phyloP scores from a whole-genome alignment of 1,140 invertebrate genomes.

The Trichonephila inaurata region DNA sequence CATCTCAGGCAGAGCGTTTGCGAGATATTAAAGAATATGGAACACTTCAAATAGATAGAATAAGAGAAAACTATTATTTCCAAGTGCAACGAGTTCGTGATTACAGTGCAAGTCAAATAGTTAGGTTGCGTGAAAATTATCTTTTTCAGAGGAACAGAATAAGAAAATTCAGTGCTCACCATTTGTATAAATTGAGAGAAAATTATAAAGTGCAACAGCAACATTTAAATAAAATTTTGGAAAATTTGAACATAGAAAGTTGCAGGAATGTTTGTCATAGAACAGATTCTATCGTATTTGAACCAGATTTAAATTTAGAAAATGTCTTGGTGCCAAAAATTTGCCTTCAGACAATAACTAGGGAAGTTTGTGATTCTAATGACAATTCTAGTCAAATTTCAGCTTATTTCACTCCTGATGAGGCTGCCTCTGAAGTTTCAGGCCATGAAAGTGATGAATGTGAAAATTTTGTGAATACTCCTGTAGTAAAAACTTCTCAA shows the following conservation, averaged over 20 bases:
- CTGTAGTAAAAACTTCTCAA: background rate
- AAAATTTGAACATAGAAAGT: constrained; percentile 96
- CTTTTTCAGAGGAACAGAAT: constrained; percentile 96
- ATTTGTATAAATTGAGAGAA: constrained; percentile 92
- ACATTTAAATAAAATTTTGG: constrained; percentile 95
- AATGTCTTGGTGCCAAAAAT: constrained; percentile 70
- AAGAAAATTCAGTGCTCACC: constrained; percentile 95
- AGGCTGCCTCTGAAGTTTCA: constrained; percentile 66
- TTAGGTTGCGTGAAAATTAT: constrained; percentile 96
- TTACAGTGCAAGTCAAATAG: constrained; percentile 93
- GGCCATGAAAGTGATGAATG: constrained; percentile 69
- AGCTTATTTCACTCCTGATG: constrained; percentile 77
- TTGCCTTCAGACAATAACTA: constrained; percentile 57
- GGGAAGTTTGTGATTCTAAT: constrained; percentile 65
- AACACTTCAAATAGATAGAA: constrained; percentile 88
- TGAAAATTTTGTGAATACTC: constrained; percentile 22
- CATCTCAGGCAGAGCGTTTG: constrained; percentile 91
- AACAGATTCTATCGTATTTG: constrained; percentile 86
- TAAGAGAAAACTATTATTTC: constrained; percentile 90
- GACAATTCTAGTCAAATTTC: constrained; percentile 76
- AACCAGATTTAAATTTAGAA: constrained; percentile 84
- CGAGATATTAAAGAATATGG: constrained; percentile 94
- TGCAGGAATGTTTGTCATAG: constrained; percentile 90
- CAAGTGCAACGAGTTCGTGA: constrained; percentile 87
- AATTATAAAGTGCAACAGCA: constrained; percentile 97